Conservation (phyloP, 53 echinoderm and acorn worm species). For the Astropecten irregularis region DNA sequence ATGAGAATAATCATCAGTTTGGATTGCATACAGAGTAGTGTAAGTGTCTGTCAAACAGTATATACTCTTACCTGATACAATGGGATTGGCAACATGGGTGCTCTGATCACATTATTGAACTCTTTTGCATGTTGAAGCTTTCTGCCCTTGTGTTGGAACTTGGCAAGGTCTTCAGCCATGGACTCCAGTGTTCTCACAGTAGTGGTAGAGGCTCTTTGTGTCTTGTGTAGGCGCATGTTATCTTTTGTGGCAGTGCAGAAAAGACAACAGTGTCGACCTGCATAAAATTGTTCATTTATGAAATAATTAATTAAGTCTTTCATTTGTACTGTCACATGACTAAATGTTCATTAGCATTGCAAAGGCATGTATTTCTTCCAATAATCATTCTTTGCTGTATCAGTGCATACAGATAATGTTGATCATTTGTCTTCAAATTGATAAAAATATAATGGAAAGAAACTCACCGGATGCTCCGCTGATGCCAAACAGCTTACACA, state of each 20-base stretch:
- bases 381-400: too few relatives aligned
- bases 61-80: neutral
- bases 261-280: slow-evolving; percentile 5
- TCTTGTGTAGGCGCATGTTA: neutral
- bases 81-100: neutral
- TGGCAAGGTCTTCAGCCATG: neutral
- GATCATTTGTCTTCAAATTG: too few relatives aligned
- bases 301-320: neutral
- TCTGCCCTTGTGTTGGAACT: neutral
- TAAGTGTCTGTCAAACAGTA: too few relatives aligned
- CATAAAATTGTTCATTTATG: neutral
- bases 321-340: neutral
- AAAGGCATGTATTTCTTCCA: neutral
- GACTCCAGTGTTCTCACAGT: neutral
- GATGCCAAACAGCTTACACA: neutral
- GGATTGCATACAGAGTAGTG: too few relatives aligned
- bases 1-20: too few relatives aligned
- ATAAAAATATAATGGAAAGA: neutral
- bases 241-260: too few relatives aligned
- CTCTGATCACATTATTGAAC: neutral
- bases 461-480: neutral
- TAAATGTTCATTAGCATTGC: neutral
- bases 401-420: too few relatives aligned
- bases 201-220: neutral
- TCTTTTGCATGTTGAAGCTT: neutral